Conservation (phyloP, 1,140 invertebrate species). For the Trichonephila inaurata region DNA sequence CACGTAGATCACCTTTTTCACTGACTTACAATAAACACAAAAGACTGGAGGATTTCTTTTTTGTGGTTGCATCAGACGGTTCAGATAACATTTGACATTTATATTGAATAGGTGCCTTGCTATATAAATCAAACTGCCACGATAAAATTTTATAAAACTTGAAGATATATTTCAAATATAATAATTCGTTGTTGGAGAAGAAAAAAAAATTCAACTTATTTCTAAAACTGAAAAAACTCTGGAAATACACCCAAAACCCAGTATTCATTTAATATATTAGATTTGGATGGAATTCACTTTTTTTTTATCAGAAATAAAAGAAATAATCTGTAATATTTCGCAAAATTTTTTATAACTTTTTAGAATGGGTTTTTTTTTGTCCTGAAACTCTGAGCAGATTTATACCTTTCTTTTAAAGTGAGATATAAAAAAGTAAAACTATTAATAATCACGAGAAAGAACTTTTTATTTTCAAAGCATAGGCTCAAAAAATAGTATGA, state of each 20-base stretch:
- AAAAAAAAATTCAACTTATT: not conserved
- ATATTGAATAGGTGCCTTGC: not conserved
- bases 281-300: too few species aligned
- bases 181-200: not conserved
- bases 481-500: too few species aligned
- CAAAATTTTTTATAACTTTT: too few species aligned
- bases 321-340: too few species aligned
- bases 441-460: too few species aligned
- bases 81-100: conserved; percentile 28
- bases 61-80: not conserved
- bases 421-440: too few species aligned
- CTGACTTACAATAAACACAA: not conserved
- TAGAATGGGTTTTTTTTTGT: too few species aligned
- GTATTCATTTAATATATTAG: not conserved
- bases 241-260: not conserved
- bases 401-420: too few species aligned
- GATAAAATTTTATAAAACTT: not conserved
- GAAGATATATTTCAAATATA: not conserved
- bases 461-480: too few species aligned
- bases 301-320: too few species aligned
- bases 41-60: not conserved
- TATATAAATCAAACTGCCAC: conserved; percentile 38
- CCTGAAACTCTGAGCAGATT: too few species aligned
- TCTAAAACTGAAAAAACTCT: not conserved
- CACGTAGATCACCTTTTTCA: conserved; percentile 30